phyloP scores from a whole-genome alignment of 2,113 vertebrate species.

The Euleptes europaea region DNA sequence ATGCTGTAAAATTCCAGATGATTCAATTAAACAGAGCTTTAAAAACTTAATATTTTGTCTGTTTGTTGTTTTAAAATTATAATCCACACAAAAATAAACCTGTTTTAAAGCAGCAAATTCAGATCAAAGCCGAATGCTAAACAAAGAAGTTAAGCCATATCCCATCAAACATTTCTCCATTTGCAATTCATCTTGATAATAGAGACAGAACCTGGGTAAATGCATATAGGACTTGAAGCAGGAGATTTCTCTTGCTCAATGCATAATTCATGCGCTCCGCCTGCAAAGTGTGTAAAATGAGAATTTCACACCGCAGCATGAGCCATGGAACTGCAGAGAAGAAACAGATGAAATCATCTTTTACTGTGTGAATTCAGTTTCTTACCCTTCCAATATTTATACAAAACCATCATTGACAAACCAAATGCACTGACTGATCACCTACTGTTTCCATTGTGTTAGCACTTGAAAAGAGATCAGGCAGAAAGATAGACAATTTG shows the following conservation, averaged over 20 bases:
- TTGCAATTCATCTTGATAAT: constrained; percentile 98
- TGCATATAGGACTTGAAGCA: constrained; percentile 96
- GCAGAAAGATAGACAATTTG: constrained; percentile 86
- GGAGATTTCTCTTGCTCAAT: constrained; percentile 99
- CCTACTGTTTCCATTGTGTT: constrained; percentile 83
- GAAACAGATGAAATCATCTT: constrained; percentile 87
- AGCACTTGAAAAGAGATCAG: constrained; percentile 82
- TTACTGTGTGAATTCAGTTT: constrained; percentile 83
- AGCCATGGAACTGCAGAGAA: constrained; percentile 87
- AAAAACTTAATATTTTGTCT: constrained; percentile 65
- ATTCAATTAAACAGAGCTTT: constrained; percentile 37
- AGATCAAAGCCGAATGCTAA: constrained; percentile 81
- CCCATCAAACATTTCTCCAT: constrained; percentile 92
- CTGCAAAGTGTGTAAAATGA: constrained; percentile 99
- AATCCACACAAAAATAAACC: constrained; percentile 65
- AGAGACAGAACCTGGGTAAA: constrained; percentile 98
- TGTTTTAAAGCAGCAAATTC: constrained; percentile 68
- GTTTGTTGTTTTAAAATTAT: constrained; percentile 62
- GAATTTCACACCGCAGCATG: constrained; percentile 98
- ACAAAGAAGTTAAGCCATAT: constrained; percentile 92
- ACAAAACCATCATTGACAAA: constrained; percentile 84
- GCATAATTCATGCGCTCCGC: constrained; percentile 99
- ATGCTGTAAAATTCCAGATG: background rate
- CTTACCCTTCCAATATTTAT: constrained; percentile 83
- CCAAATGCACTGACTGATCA: constrained; percentile 84